Percentiles rank a stretch among this genome's conserved stretches.
phyloP scores from a whole-genome alignment of 2,113 vertebrate genomes.

The Nycticorax nycticorax region DNA sequence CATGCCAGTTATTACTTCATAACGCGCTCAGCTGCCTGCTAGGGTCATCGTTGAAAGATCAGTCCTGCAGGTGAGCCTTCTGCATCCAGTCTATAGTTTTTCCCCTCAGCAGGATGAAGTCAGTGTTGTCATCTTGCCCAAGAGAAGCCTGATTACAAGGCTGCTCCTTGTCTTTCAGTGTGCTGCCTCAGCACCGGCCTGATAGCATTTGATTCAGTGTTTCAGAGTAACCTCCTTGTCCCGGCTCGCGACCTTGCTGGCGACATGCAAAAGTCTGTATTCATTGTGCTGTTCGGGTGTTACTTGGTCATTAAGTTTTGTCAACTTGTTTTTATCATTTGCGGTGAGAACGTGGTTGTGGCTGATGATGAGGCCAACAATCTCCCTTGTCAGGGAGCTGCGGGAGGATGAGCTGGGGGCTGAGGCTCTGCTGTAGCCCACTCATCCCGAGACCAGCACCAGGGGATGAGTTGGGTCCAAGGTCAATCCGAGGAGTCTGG shows the following conservation, averaged over 20 bases:
- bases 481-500: accelerated
- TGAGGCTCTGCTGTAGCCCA: neutral
- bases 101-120: neutral
- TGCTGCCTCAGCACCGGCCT: neutral
- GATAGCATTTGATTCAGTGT: neutral
- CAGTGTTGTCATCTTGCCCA: neutral
- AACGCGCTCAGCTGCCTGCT: neutral
- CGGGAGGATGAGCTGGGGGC: accelerated
- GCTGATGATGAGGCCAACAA: neutral
- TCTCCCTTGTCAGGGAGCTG: accelerated
- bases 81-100: neutral
- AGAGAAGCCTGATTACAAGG: neutral
- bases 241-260: neutral
- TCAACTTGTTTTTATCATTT: neutral
- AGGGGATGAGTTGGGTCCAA: accelerated
- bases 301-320: neutral
- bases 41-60: neutral
- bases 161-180: neutral
- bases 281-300: neutral
- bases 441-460: neutral
- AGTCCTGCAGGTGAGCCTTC: conserved; percentile 13
- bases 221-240: neutral
- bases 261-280: accelerated
- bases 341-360: accelerated
- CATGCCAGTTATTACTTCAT: neutral